These are phyloP conservation scores for Hipparchia sbordonii DNA, from an alignment of 2,888 invertebrate species.

Conservation along the genomic window DNA sequence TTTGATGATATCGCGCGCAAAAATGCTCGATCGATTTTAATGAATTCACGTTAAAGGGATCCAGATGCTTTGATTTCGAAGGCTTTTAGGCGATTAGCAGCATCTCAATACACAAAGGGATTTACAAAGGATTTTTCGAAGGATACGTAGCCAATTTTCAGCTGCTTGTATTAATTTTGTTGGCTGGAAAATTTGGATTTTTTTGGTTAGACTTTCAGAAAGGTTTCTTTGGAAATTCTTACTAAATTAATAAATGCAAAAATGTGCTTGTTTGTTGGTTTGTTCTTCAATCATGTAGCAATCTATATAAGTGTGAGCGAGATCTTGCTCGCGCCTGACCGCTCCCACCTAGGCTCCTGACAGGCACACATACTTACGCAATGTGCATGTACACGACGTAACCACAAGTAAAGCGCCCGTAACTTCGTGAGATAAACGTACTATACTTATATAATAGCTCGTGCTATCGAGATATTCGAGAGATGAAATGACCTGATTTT, in stretches of 20 bases:
- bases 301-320: too few species aligned
- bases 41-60: slow-evolving; percentile 65
- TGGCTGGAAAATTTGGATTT: slow-evolving; percentile 4
- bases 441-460: too few species aligned
- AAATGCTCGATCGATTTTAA: slow-evolving; percentile 72
- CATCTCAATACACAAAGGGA: slow-evolving; percentile 60
- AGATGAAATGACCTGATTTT: slow-evolving; percentile 23
- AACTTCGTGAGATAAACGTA: too few species aligned
- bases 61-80: slow-evolving; percentile 35
- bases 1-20: slow-evolving; percentile 66
- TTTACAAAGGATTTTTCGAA: slow-evolving; percentile 30
- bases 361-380: too few species aligned
- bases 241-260: too few species aligned
- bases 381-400: too few species aligned
- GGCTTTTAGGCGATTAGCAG: slow-evolving; percentile 62
- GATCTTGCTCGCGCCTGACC: too few species aligned
- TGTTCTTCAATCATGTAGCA: too few species aligned
- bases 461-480: slow-evolving; percentile 8
- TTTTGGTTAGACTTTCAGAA: not conserved
- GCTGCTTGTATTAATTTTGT: slow-evolving; percentile 19
- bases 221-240: not conserved
- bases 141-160: slow-evolving; percentile 29
- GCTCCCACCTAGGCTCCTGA: too few species aligned
- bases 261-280: not conserved
- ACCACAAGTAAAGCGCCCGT: too few species aligned